Evolutionary conservation across 2,888 invertebrate species (phyloP).

Genomic region (Dryococelus australis): DNA sequence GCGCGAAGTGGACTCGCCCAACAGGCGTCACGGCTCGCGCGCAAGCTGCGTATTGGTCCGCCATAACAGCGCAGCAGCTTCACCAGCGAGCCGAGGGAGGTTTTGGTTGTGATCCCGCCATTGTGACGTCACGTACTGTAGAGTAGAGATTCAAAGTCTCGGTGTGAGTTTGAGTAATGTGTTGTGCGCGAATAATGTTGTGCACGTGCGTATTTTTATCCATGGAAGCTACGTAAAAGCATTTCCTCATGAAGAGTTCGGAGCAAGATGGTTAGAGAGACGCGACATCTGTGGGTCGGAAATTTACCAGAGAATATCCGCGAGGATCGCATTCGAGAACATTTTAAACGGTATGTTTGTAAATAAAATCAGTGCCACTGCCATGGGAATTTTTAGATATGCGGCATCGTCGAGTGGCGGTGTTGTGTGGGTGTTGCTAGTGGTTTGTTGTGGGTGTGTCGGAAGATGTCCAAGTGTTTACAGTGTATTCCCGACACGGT

Average conservation of each 20-base stretch:
- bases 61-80: slow-evolving; percentile 36
- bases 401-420: slow-evolving; percentile 34
- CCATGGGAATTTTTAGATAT: slow-evolving; percentile 29
- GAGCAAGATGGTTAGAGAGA: slow-evolving; percentile 99
- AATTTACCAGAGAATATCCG: slow-evolving; percentile 99
- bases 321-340: slow-evolving; percentile 96
- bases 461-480: slow-evolving; percentile 40
- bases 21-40: slow-evolving; percentile 48
- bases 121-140: slow-evolving; percentile 62
- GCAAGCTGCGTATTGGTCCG: background rate
- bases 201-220: slow-evolving; percentile 58
- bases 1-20: slow-evolving; percentile 48
- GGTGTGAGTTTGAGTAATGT: slow-evolving; percentile 47
- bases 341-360: slow-evolving; percentile 90
- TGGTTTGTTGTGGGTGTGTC: slow-evolving; percentile 40
- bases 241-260: slow-evolving; percentile 87
- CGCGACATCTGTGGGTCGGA: slow-evolving; percentile 99
- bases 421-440: slow-evolving; percentile 36
- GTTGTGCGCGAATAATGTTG: slow-evolving; percentile 47
- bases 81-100: slow-evolving; percentile 45
- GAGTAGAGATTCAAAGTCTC: slow-evolving; percentile 60
- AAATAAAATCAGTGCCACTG: slow-evolving; percentile 29
- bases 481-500: slow-evolving; percentile 36
- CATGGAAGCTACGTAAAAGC: slow-evolving; percentile 56
- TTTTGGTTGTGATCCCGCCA: slow-evolving; percentile 59